phyloP scores from a whole-genome alignment of 2,113 vertebrate species.

The Sinocyclocheilus grahami region DNA sequence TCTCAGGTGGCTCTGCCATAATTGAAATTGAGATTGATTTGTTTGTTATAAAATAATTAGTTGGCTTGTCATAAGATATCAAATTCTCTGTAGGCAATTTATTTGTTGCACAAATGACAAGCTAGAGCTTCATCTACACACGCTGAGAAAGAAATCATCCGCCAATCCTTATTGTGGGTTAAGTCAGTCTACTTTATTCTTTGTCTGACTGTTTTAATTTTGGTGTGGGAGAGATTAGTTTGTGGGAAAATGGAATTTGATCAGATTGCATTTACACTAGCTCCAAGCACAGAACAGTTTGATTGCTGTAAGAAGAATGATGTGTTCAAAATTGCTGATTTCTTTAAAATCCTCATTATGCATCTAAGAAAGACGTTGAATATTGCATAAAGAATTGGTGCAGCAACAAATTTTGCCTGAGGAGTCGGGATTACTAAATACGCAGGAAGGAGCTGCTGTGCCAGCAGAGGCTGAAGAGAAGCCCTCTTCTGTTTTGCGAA shows the following conservation, averaged over 20 bases:
- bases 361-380: background rate
- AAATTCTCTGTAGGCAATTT: too few relatives aligned
- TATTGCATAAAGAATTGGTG: background rate
- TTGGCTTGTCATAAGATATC: too few relatives aligned
- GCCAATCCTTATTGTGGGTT: background rate
- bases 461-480: background rate
- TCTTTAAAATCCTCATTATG: background rate
- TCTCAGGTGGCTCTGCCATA: too few relatives aligned
- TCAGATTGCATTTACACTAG: background rate
- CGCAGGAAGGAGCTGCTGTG: background rate
- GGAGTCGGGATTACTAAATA: background rate
- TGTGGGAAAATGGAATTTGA: background rate
- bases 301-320: background rate
- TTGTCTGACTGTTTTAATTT: background rate
- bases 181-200: background rate
- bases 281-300: background rate
- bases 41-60: too few relatives aligned
- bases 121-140: too few relatives aligned
- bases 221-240: background rate
- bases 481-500: too few relatives aligned
- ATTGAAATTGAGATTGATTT: too few relatives aligned
- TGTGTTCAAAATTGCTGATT: background rate
- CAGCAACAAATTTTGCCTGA: background rate
- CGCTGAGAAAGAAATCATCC: too few relatives aligned
- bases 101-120: too few relatives aligned